Conservation (phyloP, 2,797 vertebrate genomes). For the Anguilla megastoma region DNA sequence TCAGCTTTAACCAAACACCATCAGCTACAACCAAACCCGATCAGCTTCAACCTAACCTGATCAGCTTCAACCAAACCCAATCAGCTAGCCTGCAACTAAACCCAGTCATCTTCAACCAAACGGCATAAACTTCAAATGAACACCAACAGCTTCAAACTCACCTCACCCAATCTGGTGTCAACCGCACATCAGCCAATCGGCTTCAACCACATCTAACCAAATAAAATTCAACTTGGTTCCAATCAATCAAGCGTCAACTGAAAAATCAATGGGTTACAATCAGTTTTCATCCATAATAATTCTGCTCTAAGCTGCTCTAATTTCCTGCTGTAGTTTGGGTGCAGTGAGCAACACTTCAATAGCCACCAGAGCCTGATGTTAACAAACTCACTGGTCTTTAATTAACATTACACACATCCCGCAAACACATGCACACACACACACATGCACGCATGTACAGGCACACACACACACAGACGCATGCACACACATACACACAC, state of each 20-base stretch:
- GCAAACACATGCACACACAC: neutral
- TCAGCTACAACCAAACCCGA: too few relatives aligned
- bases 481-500: slow-evolving; percentile 49
- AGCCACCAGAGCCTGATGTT: slow-evolving; percentile 54
- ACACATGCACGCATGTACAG: slow-evolving; percentile 57
- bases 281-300: too few relatives aligned
- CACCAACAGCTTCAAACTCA: neutral
- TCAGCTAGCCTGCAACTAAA: too few relatives aligned
- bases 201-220: too few relatives aligned
- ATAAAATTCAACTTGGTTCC: neutral
- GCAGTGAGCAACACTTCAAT: slow-evolving; percentile 26
- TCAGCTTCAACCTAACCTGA: too few relatives aligned
- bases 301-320: too few relatives aligned
- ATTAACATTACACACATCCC: too few relatives aligned
- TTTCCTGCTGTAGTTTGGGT: too few relatives aligned
- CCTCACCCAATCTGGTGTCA: neutral
- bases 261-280: too few relatives aligned
- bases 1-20: neutral
- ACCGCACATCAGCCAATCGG: too few relatives aligned
- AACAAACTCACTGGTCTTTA: slow-evolving; percentile 19
- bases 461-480: neutral
- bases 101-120: too few relatives aligned
- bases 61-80: neutral
- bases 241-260: neutral
- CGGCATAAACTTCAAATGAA: neutral